Percentiles rank a stretch among this genome's conserved stretches.
Conservation (phyloP, 2,888 invertebrate genomes). For the Notodonta ziczac region DNA sequence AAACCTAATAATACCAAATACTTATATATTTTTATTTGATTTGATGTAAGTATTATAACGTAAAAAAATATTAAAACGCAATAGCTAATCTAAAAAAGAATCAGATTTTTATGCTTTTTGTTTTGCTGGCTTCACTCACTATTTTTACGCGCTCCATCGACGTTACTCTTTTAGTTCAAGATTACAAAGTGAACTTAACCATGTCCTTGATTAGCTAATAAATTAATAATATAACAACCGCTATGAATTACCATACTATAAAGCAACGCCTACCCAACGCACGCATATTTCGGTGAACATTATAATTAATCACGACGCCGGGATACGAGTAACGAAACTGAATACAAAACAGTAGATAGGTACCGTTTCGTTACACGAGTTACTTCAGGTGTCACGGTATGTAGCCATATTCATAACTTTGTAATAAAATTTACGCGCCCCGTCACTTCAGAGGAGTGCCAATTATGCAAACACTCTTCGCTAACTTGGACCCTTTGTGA, state of each 20-base stretch:
- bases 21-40: no score
- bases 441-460: slow-evolving; percentile 2
- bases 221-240: not conserved
- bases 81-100: no score
- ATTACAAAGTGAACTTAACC: no score
- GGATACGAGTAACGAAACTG: not conserved
- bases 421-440: slow-evolving; percentile 4
- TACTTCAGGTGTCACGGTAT: not conserved
- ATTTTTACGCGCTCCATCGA: no score
- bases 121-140: no score
- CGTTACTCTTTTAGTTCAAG: no score
- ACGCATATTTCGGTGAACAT: not conserved
- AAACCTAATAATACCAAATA: no score
- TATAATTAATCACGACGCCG: not conserved
- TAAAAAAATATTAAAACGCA: no score
- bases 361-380: not conserved
- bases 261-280: not conserved
- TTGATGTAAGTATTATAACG: no score
- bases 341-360: not conserved
- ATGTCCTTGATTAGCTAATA: no score
- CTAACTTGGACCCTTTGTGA: slow-evolving; percentile 1
- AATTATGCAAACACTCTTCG: slow-evolving; percentile 5
- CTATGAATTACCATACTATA: not conserved
- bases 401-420: slow-evolving; percentile 2
- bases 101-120: no score